A percentile compares a stretch with the other conserved stretches of the same genome.
These are phyloP conservation scores for Dermolepida albohirtum DNA, from an alignment of 2,888 invertebrate genomes.

Conservation along the genomic window DNA sequence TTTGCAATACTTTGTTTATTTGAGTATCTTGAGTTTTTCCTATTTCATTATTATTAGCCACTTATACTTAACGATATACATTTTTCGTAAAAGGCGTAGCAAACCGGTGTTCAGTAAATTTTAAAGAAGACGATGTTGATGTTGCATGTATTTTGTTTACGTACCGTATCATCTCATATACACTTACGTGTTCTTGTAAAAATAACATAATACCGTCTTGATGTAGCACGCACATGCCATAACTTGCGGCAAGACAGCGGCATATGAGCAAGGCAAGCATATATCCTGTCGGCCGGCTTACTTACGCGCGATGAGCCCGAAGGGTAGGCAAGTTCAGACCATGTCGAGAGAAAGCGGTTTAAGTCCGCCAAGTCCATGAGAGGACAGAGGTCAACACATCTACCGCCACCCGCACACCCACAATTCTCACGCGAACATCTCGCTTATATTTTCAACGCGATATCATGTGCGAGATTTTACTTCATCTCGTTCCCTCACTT, in stretches of 20 bases:
- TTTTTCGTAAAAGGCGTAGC: too few species aligned
- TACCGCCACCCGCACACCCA: slow-evolving; percentile 48
- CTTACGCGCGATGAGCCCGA: slow-evolving; percentile 37
- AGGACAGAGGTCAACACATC: slow-evolving; percentile 42
- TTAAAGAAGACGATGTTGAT: not conserved
- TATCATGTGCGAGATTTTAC: slow-evolving; percentile 37
- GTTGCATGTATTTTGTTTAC: slow-evolving; percentile 1
- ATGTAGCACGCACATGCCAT: slow-evolving; percentile 40
- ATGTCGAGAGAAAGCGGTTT: slow-evolving; percentile 18
- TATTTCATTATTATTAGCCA: too few species aligned
- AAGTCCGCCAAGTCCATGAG: slow-evolving; percentile 21
- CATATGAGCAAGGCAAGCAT: slow-evolving; percentile 24
- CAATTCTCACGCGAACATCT: slow-evolving; percentile 48
- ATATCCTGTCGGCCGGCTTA: slow-evolving; percentile 37
- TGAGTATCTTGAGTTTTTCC: too few species aligned
- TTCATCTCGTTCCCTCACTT: not conserved
- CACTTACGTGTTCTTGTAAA: slow-evolving; percentile 27
- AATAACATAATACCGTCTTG: slow-evolving; percentile 29
- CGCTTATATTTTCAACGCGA: slow-evolving; percentile 17
- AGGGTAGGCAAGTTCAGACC: slow-evolving; percentile 39
- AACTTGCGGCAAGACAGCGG: slow-evolving; percentile 38
- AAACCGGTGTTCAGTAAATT: too few species aligned
- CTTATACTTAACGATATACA: too few species aligned
- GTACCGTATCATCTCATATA: slow-evolving; percentile 9
- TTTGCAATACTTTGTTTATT: too few species aligned